Evolutionary conservation across 35 echinoderm and acorn worm species (phyloP).

Genomic region (Stichopus chloronotus): DNA sequence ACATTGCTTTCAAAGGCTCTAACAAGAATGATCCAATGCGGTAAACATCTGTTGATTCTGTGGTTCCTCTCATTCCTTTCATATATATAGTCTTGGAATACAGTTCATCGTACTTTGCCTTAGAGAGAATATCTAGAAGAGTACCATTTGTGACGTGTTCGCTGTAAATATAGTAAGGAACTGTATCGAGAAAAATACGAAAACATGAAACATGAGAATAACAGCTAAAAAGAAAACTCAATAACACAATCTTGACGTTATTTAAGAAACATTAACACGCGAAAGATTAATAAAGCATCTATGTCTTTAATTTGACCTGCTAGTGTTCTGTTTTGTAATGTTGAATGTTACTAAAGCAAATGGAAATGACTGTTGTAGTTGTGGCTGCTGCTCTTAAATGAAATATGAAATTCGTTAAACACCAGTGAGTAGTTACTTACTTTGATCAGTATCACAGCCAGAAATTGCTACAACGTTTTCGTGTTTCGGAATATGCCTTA

Average conservation of each 20-base stretch:
- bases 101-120: not conserved
- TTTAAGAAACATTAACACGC: too few relatives aligned
- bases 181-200: not conserved
- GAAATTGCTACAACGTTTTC: not conserved
- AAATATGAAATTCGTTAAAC: too few relatives aligned
- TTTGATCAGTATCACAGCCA: not conserved
- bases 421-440: not conserved
- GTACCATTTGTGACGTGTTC: conserved; percentile 2
- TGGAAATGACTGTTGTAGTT: too few relatives aligned
- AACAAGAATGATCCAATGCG: not conserved
- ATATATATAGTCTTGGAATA: not conserved
- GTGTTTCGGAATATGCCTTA: not conserved
- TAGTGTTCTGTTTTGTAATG: too few relatives aligned
- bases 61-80: not conserved
- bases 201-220: not conserved
- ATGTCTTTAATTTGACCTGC: too few relatives aligned
- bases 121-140: not conserved
- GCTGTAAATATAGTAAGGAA: not conserved
- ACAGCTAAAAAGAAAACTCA: not conserved
- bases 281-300: too few relatives aligned
- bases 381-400: too few relatives aligned
- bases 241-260: too few relatives aligned
- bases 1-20: not conserved
- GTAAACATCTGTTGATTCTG: not conserved
- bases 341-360: too few relatives aligned